Conservation (phyloP, 1,140 invertebrate genomes). For the Magallana ariakensis region DNA sequence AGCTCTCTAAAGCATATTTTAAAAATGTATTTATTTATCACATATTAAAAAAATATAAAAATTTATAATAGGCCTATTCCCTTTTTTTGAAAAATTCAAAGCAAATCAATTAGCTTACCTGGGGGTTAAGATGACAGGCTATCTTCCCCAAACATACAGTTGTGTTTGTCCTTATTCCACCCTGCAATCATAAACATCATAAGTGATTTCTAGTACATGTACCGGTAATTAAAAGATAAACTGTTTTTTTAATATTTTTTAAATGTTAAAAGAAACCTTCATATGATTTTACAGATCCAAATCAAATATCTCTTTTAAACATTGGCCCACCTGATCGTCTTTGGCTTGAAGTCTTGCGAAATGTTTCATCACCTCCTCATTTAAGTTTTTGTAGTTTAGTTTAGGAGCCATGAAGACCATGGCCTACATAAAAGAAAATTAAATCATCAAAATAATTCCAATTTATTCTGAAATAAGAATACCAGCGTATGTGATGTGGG, state of each 20-base stretch:
- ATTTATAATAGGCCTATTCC: too few relatives aligned
- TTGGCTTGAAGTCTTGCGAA: conserved; percentile 96
- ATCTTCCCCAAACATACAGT: conserved; percentile 99
- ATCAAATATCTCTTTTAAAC: too few relatives aligned
- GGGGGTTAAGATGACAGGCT: conserved; percentile 94
- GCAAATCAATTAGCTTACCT: conserved; percentile 81
- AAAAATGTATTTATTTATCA: too few relatives aligned
- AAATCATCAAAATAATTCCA: not conserved
- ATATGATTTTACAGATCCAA: too few relatives aligned
- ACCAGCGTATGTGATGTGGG: too few relatives aligned
- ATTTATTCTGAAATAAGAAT: too few relatives aligned
- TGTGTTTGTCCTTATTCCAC: conserved; percentile 95
- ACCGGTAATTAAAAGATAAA: too few relatives aligned
- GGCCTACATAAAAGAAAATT: conserved; percentile 83
- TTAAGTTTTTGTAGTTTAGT: conserved; percentile 98
- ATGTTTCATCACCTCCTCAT: conserved; percentile 96
- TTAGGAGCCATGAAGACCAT: conserved; percentile 96
- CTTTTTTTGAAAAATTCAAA: too few relatives aligned
- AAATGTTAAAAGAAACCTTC: too few relatives aligned
- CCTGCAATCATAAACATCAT: conserved; percentile 77
- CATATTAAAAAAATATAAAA: too few relatives aligned
- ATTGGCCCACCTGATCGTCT: conserved; percentile 87
- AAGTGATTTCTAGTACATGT: not conserved
- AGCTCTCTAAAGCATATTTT: too few relatives aligned
- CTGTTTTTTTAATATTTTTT: too few relatives aligned